Conservation (phyloP, 2,888 invertebrate species). For the Sarcophaga carnaria region DNA sequence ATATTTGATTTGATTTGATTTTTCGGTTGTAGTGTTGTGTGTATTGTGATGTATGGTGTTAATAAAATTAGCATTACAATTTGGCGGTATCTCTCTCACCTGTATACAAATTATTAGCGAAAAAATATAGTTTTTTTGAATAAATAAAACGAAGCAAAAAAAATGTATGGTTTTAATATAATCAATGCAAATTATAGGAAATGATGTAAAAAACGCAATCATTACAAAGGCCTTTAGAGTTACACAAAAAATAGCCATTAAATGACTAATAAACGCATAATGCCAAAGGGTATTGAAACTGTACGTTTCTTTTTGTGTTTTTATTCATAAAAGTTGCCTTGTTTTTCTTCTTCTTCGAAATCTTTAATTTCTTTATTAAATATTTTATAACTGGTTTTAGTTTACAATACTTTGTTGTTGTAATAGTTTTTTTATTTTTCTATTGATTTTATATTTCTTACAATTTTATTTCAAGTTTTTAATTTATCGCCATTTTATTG, state of each 20-base stretch:
- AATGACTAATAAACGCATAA: conserved; percentile 46
- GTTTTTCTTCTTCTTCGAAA: no score
- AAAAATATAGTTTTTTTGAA: conserved; percentile 7
- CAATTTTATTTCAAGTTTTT: no score
- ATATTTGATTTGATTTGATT: conserved; percentile 21
- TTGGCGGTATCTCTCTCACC: conserved; percentile 26
- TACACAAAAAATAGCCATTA: no score
- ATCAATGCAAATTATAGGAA: conserved; percentile 58
- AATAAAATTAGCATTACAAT: conserved; percentile 58
- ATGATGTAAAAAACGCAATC: conserved; percentile 38
- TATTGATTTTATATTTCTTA: no score
- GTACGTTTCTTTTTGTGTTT: no score
- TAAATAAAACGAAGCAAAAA: conserved; percentile 15
- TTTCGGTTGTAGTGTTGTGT: no score
- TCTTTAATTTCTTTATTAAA: no score
- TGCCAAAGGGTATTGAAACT: conserved; percentile 56
- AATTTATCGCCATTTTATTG: no score
- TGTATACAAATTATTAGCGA: conserved; percentile 33
- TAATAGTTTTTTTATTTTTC: not conserved
- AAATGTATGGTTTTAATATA: conserved; percentile 31
- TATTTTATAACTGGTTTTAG: no score
- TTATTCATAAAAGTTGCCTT: no score
- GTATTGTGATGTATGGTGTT: conserved; percentile 14
- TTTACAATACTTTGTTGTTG: no score
- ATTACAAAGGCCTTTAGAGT: no score